These are phyloP conservation scores for Hemicentrotus pulcherrimus DNA, from an alignment of 35 echinoderm and acorn worm species.

Conservation along the genomic window DNA sequence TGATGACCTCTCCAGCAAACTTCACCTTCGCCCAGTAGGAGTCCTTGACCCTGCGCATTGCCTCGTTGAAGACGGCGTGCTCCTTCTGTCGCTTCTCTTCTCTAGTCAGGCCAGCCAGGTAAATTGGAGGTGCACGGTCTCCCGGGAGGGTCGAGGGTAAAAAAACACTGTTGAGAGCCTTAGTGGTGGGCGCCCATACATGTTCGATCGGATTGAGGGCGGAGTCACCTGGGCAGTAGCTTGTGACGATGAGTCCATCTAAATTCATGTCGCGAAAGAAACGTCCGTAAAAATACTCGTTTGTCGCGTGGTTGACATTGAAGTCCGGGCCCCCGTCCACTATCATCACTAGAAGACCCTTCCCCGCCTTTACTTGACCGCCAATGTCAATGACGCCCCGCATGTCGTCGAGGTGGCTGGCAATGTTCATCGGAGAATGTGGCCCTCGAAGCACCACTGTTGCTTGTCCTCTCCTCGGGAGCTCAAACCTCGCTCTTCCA, in stretches of 20 bases:
- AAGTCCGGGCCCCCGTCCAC: conserved; percentile 52
- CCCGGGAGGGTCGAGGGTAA: conserved; percentile 37
- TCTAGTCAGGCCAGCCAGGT: background rate
- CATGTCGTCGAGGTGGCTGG: background rate
- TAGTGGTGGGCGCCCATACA: conserved; percentile 46
- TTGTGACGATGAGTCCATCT: conserved; percentile 27
- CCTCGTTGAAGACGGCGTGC: conserved; percentile 45
- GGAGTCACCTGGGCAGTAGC: conserved; percentile 56
- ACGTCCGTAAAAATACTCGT: conserved; percentile 46
- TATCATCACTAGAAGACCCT: background rate
- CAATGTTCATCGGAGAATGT: background rate
- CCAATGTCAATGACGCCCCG: background rate
- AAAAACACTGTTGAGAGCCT: background rate
- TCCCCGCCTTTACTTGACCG: no score
- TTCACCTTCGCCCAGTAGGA: conserved; percentile 35
- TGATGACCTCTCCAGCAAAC: conserved; percentile 38
- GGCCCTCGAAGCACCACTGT: background rate
- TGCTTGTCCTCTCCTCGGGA: background rate
- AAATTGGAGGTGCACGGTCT: background rate
- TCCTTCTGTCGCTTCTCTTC: conserved; percentile 48
- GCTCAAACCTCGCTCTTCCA: background rate
- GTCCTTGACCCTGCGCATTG: conserved; percentile 42
- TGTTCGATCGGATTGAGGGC: conserved; percentile 53
- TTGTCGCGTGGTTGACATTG: conserved; percentile 59
- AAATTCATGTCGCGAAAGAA: conserved; percentile 49